phyloP scores from a whole-genome alignment of 2,888 invertebrate genomes.

The Mythimna vitellina region DNA sequence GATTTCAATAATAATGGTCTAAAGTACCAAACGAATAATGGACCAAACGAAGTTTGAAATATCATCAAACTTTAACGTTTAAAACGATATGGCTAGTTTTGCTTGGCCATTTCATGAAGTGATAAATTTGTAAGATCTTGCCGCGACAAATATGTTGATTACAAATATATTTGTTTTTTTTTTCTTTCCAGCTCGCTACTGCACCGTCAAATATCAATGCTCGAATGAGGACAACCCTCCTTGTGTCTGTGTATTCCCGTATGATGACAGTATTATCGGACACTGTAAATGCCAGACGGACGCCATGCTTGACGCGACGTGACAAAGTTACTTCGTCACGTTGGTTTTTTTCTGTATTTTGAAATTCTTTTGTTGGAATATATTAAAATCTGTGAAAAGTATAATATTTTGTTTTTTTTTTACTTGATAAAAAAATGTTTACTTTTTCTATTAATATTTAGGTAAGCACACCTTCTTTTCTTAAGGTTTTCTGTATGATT shows the following conservation, averaged over 20 bases:
- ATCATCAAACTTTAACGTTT: too few species aligned
- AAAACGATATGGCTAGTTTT: too few species aligned
- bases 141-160: neutral
- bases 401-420: neutral
- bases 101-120: too few species aligned
- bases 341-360: neutral
- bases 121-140: too few species aligned
- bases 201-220: constrained; percentile 11
- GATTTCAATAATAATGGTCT: too few species aligned
- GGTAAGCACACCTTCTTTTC: neutral
- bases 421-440: neutral
- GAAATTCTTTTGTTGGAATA: neutral
- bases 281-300: neutral
- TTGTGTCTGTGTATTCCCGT: constrained; percentile 9
- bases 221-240: neutral
- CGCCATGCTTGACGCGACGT: neutral
- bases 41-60: too few species aligned
- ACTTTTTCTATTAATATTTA: neutral
- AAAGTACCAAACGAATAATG: too few species aligned
- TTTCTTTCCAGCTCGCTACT: constrained; percentile 19
- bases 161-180: neutral
- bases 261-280: constrained; percentile 14
- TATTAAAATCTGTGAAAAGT: neutral
- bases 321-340: neutral
- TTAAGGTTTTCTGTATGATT: too few species aligned